Conservation (phyloP, 35 echinoderm and acorn worm species). For the Ophiothrix spiculata region DNA sequence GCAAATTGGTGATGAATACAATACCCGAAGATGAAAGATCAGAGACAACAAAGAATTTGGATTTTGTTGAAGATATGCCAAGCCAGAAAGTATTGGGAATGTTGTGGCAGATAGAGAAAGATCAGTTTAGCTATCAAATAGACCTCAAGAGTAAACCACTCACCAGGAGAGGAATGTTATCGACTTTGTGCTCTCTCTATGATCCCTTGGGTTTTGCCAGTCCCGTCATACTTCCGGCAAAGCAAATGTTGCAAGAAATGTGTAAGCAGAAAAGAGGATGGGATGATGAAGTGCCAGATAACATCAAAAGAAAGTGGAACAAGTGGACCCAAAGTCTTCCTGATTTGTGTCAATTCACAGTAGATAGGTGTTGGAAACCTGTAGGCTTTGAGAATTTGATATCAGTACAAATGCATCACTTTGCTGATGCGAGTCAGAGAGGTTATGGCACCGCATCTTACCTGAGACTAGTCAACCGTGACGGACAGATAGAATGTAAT, state of each 20-base stretch:
- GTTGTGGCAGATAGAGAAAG: constrained; percentile 21
- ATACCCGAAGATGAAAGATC: constrained; percentile 17
- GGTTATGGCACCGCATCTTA: constrained; percentile 53
- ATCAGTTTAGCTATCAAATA: constrained; percentile 20
- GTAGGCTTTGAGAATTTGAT: background rate
- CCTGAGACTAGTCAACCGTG: constrained; percentile 41
- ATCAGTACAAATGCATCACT: constrained; percentile 38
- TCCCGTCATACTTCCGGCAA: constrained; percentile 44
- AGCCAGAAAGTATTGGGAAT: constrained; percentile 34
- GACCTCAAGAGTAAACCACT: constrained; percentile 14
- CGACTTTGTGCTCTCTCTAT: constrained; percentile 29
- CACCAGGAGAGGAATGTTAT: too few species aligned
- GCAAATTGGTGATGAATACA: constrained; percentile 26
- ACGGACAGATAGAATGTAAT: background rate
- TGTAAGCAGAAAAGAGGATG: constrained; percentile 15
- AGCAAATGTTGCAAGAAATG: constrained; percentile 46
- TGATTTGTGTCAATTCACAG: constrained; percentile 23
- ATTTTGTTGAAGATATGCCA: constrained; percentile 13
- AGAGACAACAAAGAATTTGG: background rate
- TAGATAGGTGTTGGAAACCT: constrained; percentile 34
- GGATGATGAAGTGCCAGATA: constrained; percentile 36
- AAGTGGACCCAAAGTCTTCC: constrained; percentile 15
- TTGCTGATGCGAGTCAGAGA: constrained; percentile 48
- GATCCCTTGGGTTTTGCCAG: constrained; percentile 30
- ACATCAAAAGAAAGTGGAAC: constrained; percentile 16